These are phyloP conservation scores for Masticophis lateralis DNA, from an alignment of 2,797 vertebrate genomes.

Conservation along the genomic window DNA sequence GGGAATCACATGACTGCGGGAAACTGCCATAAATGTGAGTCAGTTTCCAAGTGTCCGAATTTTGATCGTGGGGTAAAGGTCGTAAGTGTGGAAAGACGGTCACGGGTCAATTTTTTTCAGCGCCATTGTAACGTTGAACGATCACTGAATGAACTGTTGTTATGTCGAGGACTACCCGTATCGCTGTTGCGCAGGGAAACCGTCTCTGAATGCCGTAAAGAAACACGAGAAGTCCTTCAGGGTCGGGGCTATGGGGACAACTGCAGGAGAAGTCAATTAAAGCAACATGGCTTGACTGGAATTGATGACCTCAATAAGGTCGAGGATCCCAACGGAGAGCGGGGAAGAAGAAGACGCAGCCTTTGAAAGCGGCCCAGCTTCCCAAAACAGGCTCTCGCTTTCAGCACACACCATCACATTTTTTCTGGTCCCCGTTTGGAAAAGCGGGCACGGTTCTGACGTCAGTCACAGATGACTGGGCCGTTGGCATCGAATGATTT, in stretches of 20 bases:
- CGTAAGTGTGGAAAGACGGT: no score
- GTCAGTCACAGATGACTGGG: constrained; percentile 20
- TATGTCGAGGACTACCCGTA: no score
- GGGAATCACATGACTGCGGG: no score
- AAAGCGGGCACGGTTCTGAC: background rate
- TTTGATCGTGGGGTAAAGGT: no score
- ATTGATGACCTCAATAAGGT: background rate
- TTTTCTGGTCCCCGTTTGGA: background rate
- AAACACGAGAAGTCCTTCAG: background rate
- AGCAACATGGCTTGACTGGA: background rate
- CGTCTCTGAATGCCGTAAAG: background rate
- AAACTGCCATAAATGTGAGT: no score
- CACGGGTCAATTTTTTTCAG: no score
- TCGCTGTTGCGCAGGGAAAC: background rate
- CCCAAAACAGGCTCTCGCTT: background rate
- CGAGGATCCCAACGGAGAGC: background rate
- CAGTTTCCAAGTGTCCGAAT: no score
- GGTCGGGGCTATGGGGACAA: background rate
- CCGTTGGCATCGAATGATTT: background rate
- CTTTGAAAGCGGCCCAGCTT: constrained; percentile 2
- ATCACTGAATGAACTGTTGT: no score
- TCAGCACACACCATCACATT: constrained; percentile 19
- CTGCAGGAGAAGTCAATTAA: background rate
- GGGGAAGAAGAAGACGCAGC: background rate
- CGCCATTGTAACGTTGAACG: no score